phyloP scores from a whole-genome alignment of 1,140 invertebrate genomes.

The Mizuhopecten yessoensis region DNA sequence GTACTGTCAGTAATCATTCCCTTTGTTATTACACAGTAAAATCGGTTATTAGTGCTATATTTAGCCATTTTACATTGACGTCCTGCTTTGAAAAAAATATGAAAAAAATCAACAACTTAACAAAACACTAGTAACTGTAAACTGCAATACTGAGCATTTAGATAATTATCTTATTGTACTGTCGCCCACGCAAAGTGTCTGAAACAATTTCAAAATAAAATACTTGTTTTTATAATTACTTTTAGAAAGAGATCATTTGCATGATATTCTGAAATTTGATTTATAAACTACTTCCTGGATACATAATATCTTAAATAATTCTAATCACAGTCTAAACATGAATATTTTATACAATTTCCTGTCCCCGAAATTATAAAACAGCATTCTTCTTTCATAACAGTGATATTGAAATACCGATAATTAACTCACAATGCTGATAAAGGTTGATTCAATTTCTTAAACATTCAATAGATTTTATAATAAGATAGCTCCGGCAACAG shows the following conservation, averaged over 20 bases:
- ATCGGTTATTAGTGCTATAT: neutral
- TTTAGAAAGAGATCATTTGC: neutral
- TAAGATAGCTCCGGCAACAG: constrained; percentile 24
- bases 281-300: constrained; percentile 29
- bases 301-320: constrained; percentile 14
- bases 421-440: constrained; percentile 7
- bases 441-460: constrained; percentile 6
- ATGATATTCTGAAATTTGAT: neutral
- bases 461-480: constrained; percentile 30
- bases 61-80: neutral
- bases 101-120: neutral
- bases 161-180: neutral
- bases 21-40: neutral
- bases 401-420: neutral
- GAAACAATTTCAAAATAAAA: neutral
- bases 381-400: neutral
- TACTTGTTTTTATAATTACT: neutral
- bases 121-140: neutral
- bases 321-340: neutral
- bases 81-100: neutral
- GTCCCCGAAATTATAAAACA: neutral
- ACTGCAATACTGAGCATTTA: neutral
- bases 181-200: neutral
- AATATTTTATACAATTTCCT: constrained; percentile 13
- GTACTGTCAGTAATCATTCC: neutral